Evolutionary conservation across 2,113 vertebrate species (phyloP).

Genomic region (Actenoides lindsayi): DNA sequence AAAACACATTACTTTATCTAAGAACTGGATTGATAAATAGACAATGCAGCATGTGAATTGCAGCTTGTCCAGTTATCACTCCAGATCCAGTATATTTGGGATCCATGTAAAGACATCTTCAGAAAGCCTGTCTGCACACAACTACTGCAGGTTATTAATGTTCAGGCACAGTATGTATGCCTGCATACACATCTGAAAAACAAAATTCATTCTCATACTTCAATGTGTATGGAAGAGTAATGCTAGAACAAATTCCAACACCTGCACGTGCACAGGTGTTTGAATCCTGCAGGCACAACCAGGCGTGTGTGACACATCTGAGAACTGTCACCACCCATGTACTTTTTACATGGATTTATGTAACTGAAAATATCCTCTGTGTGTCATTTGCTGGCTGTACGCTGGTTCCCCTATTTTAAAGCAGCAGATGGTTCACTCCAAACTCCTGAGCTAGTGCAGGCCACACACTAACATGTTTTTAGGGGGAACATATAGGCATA

Average conservation of each 20-base stretch:
- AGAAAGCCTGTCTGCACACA: not conserved
- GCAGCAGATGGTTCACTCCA: not conserved
- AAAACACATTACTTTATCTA: not conserved
- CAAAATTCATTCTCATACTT: not conserved
- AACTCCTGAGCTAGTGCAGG: not conserved
- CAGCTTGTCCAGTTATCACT: not conserved
- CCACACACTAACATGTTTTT: not conserved
- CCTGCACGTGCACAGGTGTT: not conserved
- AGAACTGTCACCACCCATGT: not conserved
- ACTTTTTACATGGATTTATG: not conserved
- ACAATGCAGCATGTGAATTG: not conserved
- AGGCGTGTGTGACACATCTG: not conserved
- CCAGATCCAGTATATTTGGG: not conserved
- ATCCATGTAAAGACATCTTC: not conserved
- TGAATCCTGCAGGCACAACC: not conserved
- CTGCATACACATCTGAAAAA: not conserved
- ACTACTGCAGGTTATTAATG: not conserved
- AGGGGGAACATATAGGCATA: accelerated
- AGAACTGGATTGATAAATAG: not conserved
- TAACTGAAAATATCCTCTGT: not conserved
- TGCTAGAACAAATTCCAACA: not conserved
- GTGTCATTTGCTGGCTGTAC: not conserved
- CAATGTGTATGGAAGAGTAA: not conserved
- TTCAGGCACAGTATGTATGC: not conserved
- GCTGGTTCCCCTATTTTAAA: not conserved